Evolutionary conservation across 2,797 vertebrate genomes (phyloP).

Genomic region (Pampus argenteus): DNA sequence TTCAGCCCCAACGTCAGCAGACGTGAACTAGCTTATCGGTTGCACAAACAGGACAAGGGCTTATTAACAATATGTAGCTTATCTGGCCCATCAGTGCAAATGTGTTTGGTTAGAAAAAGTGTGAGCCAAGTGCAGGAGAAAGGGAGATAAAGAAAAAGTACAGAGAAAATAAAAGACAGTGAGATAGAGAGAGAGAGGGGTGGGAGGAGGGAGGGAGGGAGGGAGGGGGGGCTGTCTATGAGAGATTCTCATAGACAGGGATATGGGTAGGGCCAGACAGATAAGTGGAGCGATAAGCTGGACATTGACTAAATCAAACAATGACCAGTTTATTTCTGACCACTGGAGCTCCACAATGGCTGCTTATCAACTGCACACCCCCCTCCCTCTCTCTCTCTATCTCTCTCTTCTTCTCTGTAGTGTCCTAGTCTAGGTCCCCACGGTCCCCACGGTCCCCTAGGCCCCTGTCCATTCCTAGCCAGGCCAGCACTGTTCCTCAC

Average conservation of each 20-base stretch:
- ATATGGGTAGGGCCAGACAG: slow-evolving; percentile 73
- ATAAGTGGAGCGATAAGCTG: slow-evolving; percentile 79
- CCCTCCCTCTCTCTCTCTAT: slow-evolving; percentile 12
- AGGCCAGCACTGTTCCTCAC: slow-evolving; percentile 57
- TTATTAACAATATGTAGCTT: slow-evolving; percentile 70
- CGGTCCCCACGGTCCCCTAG: slow-evolving; percentile 42
- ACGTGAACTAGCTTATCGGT: slow-evolving; percentile 57
- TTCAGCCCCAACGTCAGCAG: slow-evolving; percentile 44
- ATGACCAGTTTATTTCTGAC: slow-evolving; percentile 82
- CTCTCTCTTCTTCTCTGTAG: slow-evolving; percentile 27
- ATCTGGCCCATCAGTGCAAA: slow-evolving; percentile 69
- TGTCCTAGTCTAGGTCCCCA: slow-evolving; percentile 52
- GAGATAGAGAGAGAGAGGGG: background rate
- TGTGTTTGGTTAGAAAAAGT: slow-evolving; percentile 51
- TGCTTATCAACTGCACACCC: slow-evolving; percentile 60
- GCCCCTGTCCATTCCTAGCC: slow-evolving; percentile 50
- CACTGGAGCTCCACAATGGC: slow-evolving; percentile 75
- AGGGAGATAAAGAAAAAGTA: background rate
- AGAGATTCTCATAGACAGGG: slow-evolving; percentile 73
- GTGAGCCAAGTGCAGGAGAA: slow-evolving; percentile 15
- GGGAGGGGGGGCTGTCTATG: slow-evolving; percentile 50
- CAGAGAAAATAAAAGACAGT: slow-evolving; percentile 6
- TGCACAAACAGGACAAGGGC: slow-evolving; percentile 69
- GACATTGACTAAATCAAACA: slow-evolving; percentile 81
- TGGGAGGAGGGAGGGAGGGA: background rate